Evolutionary conservation across 1,140 invertebrate genomes (phyloP), one percentile per base, ranked within the genome.

Genomic region (Bombus polaris): DNA sequence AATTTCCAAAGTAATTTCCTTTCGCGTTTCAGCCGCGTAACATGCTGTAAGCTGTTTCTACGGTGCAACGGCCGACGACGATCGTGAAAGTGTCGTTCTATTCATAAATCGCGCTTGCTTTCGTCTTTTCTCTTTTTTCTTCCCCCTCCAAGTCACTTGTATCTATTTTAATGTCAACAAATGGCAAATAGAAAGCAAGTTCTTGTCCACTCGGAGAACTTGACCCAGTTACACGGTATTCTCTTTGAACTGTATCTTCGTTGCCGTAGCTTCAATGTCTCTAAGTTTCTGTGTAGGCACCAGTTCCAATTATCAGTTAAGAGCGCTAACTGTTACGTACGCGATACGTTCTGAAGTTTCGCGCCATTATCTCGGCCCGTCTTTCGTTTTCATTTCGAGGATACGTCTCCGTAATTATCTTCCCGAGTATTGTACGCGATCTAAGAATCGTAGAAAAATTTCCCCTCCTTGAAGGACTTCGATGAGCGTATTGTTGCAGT

Each of bases 101-200:
- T 75, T 75, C 73, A 75, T 35, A 75, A 75, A 75, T 53, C 18
- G 18, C 47, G 47, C 5, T 75, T 39, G n/a, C 62, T n/a, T 32
- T 65, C n/a, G 32, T 32, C 32, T 18, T 18, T 10, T 35, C 22
- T 70, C 22, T 22, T 73, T 47, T 32, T 73, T n/a, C 12, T 18
- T 25, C 15, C 13, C 15, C 8, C n/a, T 74, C 10, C 28, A 1
- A 4, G 12, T 9, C 70, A 3, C 37, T 42, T 71, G 39, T 71
- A 42, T 71, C 70, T 71, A 71, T 53, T 75, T 53, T 25, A 57
- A 75, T 37, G 5, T 62, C 44, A 53, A 53, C 47, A 53, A 53
- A 53, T n/a, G 6, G 22, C 25, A 47, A 75, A 75, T 39, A 44
- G 72, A 5, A 53, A 32, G 47, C 18, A 32, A 53, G 9, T 53